Evolutionary conservation across 2,888 invertebrate genomes (phyloP), one percentile per base, ranked within the genome.

Genomic region (Argyresthia albistria): DNA sequence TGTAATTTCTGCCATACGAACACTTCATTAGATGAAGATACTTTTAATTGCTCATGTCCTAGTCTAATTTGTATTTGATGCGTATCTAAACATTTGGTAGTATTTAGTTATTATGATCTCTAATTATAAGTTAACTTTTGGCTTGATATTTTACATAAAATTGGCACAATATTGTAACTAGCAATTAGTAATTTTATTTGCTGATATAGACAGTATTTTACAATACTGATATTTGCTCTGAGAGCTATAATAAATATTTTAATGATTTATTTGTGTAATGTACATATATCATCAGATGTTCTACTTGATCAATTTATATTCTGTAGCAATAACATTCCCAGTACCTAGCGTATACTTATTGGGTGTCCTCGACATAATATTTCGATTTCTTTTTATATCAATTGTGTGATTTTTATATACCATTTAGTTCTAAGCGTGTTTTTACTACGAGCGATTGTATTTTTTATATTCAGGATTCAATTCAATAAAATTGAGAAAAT

Each of bases 21-120:
- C 43, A 54, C 75, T 55, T 55, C 69, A 63, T 69, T 65, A 58
- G 63, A 68, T 67, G 66, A 73, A 79, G 75, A 77, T 46, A 25
- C 25, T 46, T 70, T 65, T 73, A 75, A 76, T 83, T 86, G 86
- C 86, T 87, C 86, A 87, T 81, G 71, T 80, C 84, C 86, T 87
- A 87, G 86, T 87, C 86, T 86, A 79, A 76, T 78, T 53, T 50
- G 43, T 74, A 64, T 66, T 67, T 46, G 12, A 45, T 9, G 12
- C 9, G n/a, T 16, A 51, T 46, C 12, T 11, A 35, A 51, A 51
- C n/a, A 37, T 45, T 45, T 45, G 12, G 45, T 25, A 48, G 37
- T 48, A 14, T n/a, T 48, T 48, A 48, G 48, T 48, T 48, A 35
- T 42, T 50, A 25, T 50, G 50, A 50, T 50, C 50, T 50, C 50